Conservation (phyloP, 2,888 invertebrate species). For the Ommatoiulus sabulosus region DNA sequence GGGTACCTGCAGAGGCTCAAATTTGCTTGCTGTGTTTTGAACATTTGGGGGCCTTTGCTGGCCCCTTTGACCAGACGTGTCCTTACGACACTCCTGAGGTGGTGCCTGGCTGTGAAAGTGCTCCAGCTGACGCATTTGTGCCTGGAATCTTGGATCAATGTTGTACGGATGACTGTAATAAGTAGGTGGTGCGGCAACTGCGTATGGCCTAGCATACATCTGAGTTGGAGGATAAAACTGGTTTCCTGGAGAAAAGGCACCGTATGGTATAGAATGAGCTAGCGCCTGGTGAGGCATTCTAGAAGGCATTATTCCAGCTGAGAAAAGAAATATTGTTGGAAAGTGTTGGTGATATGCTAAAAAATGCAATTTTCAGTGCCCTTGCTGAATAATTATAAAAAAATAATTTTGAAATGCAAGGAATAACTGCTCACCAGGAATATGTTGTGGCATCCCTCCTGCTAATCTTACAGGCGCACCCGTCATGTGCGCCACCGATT, state of each 20-base stretch:
- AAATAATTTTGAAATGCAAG: background rate
- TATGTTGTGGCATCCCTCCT: background rate
- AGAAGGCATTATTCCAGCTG: conserved; percentile 21
- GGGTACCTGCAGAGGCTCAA: background rate
- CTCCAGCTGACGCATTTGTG: background rate
- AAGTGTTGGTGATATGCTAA: background rate
- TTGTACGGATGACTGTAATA: background rate
- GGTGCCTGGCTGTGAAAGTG: background rate
- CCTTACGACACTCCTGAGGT: background rate
- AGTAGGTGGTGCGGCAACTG: background rate
- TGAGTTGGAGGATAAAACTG: background rate
- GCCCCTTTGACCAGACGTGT: background rate
- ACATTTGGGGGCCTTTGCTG: background rate
- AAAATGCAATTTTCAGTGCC: background rate
- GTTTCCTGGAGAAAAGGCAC: conserved; percentile 18
- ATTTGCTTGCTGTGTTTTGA: background rate
- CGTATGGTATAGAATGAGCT: background rate
- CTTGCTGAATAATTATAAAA: no score
- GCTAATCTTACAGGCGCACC: background rate
- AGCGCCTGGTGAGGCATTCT: conserved; percentile 7
- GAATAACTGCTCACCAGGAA: background rate
- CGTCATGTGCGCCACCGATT: background rate
- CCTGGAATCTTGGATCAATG: background rate
- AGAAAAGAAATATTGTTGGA: background rate
- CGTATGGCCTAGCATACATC: background rate